Percentiles rank a stretch among this genome's conserved stretches.
Evolutionary conservation across 2,113 vertebrate species (phyloP).

Genomic region (Bubalus kerabau): DNA sequence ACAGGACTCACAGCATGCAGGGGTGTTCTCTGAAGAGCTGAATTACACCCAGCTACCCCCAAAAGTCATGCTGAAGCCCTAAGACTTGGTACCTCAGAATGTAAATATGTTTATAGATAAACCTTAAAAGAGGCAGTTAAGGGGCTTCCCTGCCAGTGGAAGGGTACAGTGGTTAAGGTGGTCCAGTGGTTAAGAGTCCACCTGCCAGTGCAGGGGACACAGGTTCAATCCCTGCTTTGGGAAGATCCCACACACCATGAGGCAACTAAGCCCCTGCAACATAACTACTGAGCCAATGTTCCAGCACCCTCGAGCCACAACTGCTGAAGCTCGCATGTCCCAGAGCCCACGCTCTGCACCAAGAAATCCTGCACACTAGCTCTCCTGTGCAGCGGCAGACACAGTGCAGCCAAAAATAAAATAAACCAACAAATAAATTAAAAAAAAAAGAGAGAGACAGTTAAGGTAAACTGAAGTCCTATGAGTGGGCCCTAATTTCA

Average conservation of each 20-base stretch:
- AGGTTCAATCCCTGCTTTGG: background rate
- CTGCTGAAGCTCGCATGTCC: background rate
- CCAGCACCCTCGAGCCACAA: background rate
- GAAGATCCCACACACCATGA: background rate
- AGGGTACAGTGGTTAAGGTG: background rate
- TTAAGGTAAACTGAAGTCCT: background rate
- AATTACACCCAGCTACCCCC: background rate
- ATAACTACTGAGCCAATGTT: background rate
- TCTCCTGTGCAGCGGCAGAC: background rate
- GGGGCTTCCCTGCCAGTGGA: background rate
- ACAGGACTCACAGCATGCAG: background rate
- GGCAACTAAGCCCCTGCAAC: background rate
- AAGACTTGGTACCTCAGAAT: background rate
- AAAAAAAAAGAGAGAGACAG: background rate
- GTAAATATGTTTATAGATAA: background rate
- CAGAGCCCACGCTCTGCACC: fast-evolving
- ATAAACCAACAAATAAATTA: background rate
- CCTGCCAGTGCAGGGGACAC: background rate
- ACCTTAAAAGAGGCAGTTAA: background rate
- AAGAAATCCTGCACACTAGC: background rate
- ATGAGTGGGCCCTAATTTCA: background rate
- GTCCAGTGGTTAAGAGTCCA: background rate
- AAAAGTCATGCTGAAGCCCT: background rate
- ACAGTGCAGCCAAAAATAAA: background rate
- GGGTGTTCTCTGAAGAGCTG: background rate